A percentile compares a stretch with the other conserved stretches of the same genome.
Evolutionary conservation across 2,888 invertebrate genomes (phyloP).

Genomic region (Rhimphoctona megacephalus): DNA sequence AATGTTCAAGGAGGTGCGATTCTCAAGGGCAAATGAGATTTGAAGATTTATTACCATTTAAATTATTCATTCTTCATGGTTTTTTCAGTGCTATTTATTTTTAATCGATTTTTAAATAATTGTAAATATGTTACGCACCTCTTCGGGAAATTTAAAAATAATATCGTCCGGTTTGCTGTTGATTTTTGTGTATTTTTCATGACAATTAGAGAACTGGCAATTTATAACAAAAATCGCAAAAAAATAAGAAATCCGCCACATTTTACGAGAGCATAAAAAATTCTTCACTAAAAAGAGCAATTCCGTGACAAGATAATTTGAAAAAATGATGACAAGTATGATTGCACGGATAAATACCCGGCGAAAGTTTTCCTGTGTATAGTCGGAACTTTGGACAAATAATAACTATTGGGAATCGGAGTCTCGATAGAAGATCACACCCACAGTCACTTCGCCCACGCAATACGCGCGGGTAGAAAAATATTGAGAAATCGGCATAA

Average conservation of each 20-base stretch:
- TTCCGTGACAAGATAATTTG: neutral
- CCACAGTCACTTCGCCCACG: constrained; percentile 71
- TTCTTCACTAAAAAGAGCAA: neutral
- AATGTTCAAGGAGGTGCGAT: neutral
- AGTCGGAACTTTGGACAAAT: constrained; percentile 34
- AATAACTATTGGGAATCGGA: constrained; percentile 47
- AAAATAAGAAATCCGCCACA: constrained; percentile 60
- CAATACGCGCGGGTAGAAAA: constrained; percentile 55
- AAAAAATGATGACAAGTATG: neutral
- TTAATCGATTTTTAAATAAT: neutral
- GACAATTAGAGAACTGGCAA: constrained; percentile 37
- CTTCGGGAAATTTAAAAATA: constrained; percentile 78
- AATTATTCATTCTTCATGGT: neutral
- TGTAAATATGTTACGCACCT: constrained; percentile 73
- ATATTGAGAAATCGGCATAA: constrained; percentile 66
- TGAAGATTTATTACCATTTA: neutral
- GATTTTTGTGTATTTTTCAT: constrained; percentile 75
- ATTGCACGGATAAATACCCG: neutral
- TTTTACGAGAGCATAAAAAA: constrained; percentile 30
- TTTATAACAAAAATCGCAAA: constrained; percentile 56
- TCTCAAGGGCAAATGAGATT: neutral
- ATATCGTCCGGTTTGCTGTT: constrained; percentile 77
- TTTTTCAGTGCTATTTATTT: neutral
- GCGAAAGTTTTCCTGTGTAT: constrained; percentile 8
- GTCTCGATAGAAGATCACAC: constrained; percentile 47